A percentile compares a stretch with the other conserved stretches of the same genome.
Evolutionary conservation across 2,113 vertebrate genomes (phyloP).

Genomic region (Platycercus adscitus): DNA sequence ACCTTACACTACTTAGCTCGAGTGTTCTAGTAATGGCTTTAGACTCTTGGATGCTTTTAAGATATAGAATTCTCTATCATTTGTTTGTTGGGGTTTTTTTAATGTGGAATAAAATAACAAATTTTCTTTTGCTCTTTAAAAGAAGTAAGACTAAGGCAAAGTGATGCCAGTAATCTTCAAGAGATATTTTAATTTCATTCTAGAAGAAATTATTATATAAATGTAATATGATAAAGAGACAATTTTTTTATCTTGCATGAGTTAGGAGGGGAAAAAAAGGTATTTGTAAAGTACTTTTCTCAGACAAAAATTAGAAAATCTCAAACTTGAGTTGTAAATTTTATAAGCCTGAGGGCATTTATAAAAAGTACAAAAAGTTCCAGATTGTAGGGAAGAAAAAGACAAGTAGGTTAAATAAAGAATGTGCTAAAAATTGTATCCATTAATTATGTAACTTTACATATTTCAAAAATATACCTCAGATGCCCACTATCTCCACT

Average conservation of each 20-base stretch:
- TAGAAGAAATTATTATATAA: not conserved
- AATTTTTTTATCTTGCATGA: not conserved
- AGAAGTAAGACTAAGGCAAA: not conserved
- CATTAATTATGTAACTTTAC: not conserved
- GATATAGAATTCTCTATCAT: not conserved
- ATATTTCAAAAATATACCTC: not conserved
- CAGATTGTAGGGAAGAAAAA: not conserved
- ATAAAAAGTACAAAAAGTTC: not conserved
- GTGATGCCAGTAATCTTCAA: not conserved
- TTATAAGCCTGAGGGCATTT: slow-evolving; percentile 8
- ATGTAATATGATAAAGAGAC: not conserved
- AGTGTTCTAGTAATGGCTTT: not conserved
- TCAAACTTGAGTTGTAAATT: not conserved
- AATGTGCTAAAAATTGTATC: not conserved
- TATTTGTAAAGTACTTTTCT: not conserved
- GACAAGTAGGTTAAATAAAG: not conserved
- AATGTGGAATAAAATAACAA: not conserved
- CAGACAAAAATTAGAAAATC: slow-evolving; percentile 10
- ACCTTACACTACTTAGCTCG: not conserved
- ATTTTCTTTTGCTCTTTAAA: not conserved
- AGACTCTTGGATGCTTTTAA: not conserved
- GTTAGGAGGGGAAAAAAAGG: not conserved
- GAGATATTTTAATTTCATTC: not conserved
- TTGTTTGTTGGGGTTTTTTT: not conserved
- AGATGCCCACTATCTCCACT: not conserved